These are phyloP conservation scores for Tenthredo amoena DNA, from an alignment of 2,888 invertebrate species.

Conservation along the genomic window DNA sequence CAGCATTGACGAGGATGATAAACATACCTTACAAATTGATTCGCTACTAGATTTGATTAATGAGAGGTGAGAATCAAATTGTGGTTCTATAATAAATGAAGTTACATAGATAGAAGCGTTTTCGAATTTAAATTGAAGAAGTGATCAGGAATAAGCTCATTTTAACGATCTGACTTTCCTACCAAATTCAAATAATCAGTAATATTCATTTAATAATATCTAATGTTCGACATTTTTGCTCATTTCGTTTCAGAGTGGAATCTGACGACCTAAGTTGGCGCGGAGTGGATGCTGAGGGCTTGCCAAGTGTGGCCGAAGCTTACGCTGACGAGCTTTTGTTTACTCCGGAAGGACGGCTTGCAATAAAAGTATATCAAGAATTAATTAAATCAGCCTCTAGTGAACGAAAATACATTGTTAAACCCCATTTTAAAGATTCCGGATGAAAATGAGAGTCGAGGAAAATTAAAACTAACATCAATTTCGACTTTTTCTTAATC, in stretches of 20 bases:
- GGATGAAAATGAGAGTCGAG: background rate
- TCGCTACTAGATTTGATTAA: slow-evolving; percentile 79
- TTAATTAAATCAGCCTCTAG: slow-evolving; percentile 32
- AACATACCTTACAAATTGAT: slow-evolving; percentile 88
- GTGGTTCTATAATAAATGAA: background rate
- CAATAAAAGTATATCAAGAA: slow-evolving; percentile 72
- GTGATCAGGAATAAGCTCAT: background rate
- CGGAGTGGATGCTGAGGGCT: slow-evolving; percentile 44
- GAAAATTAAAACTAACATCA: background rate
- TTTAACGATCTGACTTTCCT: background rate
- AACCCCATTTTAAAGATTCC: slow-evolving; percentile 2
- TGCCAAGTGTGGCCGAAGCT: slow-evolving; percentile 63
- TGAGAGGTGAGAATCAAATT: slow-evolving; percentile 59
- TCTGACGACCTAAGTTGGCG: slow-evolving; percentile 43
- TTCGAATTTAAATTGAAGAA: background rate
- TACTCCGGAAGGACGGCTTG: slow-evolving; percentile 72
- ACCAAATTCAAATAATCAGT: background rate
- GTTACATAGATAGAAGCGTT: background rate
- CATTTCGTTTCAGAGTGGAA: slow-evolving; percentile 54
- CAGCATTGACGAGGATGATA: slow-evolving; percentile 89
- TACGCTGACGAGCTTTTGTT: slow-evolving; percentile 74
- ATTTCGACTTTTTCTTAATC: background rate
- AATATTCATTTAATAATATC: background rate
- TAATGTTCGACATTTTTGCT: slow-evolving; percentile 50
- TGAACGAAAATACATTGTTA: background rate